Percentiles rank a stretch among this genome's conserved stretches.
Evolutionary conservation across 2,797 vertebrate genomes (phyloP).

Genomic region (Eutrigla gurnardus): DNA sequence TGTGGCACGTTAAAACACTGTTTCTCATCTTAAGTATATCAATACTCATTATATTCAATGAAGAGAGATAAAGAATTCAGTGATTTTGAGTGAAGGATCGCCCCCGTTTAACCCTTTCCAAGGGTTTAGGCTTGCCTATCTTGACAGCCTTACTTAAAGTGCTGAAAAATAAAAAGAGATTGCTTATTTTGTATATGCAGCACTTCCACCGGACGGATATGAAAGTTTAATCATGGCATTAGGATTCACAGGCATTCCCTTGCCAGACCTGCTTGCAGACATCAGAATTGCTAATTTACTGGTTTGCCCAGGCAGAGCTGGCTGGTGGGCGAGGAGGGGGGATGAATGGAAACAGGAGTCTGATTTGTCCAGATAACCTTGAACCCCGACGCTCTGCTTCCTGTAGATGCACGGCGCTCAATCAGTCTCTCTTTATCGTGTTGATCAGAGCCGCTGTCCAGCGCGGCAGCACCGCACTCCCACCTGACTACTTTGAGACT

Average conservation of each 20-base stretch:
- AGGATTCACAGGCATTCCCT: constrained; percentile 81
- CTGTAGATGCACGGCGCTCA: constrained; percentile 70
- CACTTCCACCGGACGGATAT: constrained; percentile 77
- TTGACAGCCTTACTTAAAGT: constrained; percentile 64
- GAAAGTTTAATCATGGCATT: constrained; percentile 85
- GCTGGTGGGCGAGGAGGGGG: constrained; percentile 71
- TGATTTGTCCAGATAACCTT: constrained; percentile 84
- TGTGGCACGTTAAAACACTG: constrained; percentile 9
- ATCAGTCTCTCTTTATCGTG: constrained; percentile 79
- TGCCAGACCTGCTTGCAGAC: constrained; percentile 81
- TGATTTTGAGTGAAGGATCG: constrained; percentile 52
- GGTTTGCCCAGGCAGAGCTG: constrained; percentile 71
- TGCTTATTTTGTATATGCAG: constrained; percentile 81
- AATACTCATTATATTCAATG: constrained; percentile 27
- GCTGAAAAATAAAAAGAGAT: constrained; percentile 76
- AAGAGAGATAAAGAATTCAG: constrained; percentile 52
- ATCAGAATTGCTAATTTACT: constrained; percentile 85
- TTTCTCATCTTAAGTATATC: constrained; percentile 19
- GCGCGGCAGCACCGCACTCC: constrained; percentile 28
- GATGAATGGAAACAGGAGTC: constrained; percentile 82
- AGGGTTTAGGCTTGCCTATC: constrained; percentile 66
- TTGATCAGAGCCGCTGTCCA: constrained; percentile 75
- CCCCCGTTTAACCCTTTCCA: constrained; percentile 73
- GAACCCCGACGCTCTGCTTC: constrained; percentile 76
- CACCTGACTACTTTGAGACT: constrained; percentile 56